These are phyloP conservation scores for Catalaphyllia jardinei DNA, from an alignment of 64 coral and sea anemone species.

Conservation along the genomic window DNA sequence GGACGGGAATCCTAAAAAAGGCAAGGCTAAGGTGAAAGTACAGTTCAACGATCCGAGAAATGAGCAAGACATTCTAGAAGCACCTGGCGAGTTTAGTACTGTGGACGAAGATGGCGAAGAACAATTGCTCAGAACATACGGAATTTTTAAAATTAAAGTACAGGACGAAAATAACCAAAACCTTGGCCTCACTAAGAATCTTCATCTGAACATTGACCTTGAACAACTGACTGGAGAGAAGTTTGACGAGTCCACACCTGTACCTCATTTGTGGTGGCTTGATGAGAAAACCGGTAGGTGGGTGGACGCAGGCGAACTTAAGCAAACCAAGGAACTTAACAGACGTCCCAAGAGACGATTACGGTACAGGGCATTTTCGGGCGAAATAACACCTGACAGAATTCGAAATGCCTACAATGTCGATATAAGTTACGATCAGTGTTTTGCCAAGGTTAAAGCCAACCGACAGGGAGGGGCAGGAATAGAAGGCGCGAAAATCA, in stretches of 20 bases:
- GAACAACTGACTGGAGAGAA: neutral
- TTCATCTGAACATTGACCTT: neutral
- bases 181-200: conserved; percentile 3
- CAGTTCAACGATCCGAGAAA: neutral
- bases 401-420: neutral
- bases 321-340: neutral
- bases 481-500: neutral
- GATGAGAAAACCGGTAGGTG: neutral
- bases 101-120: neutral
- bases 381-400: neutral
- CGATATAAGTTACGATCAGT: neutral
- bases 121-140: neutral
- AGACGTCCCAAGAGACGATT: neutral
- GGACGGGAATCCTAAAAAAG: neutral
- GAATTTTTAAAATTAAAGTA: neutral
- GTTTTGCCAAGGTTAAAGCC: neutral
- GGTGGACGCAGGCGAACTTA: neutral
- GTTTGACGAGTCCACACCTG: neutral
- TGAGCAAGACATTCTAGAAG: neutral
- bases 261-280: neutral
- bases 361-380: neutral
- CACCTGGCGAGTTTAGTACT: neutral
- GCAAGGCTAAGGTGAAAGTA: neutral
- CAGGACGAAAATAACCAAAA: neutral
- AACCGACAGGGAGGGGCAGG: neutral